Conservation (phyloP, 1,140 invertebrate genomes). For the Pogonognathellus flavescens region DNA sequence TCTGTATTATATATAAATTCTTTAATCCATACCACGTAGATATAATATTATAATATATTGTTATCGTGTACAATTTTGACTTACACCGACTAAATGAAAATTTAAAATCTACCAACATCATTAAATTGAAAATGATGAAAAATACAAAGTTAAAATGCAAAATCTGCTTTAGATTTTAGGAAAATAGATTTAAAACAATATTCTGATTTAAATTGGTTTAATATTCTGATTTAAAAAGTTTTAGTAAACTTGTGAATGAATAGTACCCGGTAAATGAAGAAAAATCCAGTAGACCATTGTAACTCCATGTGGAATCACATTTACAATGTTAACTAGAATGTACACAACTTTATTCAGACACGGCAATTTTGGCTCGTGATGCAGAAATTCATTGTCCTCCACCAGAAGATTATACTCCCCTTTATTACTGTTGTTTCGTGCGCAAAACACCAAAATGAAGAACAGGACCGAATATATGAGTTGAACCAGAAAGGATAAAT, state of each 20-base stretch:
- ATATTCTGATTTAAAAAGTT: background rate
- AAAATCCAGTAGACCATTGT: background rate
- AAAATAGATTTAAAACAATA: too few relatives aligned
- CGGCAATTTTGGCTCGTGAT: conserved; percentile 16
- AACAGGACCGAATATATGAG: conserved; percentile 13
- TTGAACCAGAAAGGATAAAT: background rate
- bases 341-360: conserved; percentile 41
- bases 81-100: too few relatives aligned
- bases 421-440: conserved; percentile 1
- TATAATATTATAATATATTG: background rate
- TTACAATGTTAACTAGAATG: conserved; percentile 24
- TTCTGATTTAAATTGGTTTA: too few relatives aligned
- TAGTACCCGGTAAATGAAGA: background rate
- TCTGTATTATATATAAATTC: background rate
- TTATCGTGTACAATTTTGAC: too few relatives aligned
- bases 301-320: conserved; percentile 40
- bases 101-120: too few relatives aligned
- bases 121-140: too few relatives aligned
- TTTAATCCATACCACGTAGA: background rate
- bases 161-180: too few relatives aligned
- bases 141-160: too few relatives aligned
- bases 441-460: background rate
- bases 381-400: background rate
- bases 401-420: background rate
- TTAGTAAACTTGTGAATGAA: background rate